These are phyloP conservation scores for Microctonus hyperodae DNA, from an alignment of 2,888 invertebrate genomes.

Conservation along the genomic window DNA sequence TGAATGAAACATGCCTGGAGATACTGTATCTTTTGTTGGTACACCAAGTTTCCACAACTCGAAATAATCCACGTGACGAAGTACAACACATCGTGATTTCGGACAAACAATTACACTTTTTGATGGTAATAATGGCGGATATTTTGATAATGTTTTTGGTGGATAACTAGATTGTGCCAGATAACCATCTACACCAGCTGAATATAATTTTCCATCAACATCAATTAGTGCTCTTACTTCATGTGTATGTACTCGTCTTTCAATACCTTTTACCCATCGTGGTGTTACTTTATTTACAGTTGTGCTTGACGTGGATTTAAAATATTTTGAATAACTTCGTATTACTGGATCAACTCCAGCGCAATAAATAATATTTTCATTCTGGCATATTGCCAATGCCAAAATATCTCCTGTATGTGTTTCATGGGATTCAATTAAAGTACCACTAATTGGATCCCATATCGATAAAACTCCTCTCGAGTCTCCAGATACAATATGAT, in stretches of 20 bases:
- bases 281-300: slow-evolving; percentile 60
- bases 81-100: slow-evolving; percentile 67
- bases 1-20: slow-evolving; percentile 41
- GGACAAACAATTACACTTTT: slow-evolving; percentile 68
- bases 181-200: slow-evolving; percentile 84
- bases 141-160: slow-evolving; percentile 72
- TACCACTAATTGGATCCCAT: slow-evolving; percentile 85
- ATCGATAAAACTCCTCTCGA: slow-evolving; percentile 84
- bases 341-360: slow-evolving; percentile 86
- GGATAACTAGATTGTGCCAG: slow-evolving; percentile 76
- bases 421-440: slow-evolving; percentile 79
- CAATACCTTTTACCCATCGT: slow-evolving; percentile 86
- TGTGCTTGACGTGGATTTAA: slow-evolving; percentile 62
- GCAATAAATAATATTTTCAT: slow-evolving; percentile 76
- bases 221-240: slow-evolving; percentile 81
- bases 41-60: slow-evolving; percentile 72
- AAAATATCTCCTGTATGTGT: slow-evolving; percentile 86
- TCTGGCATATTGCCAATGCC: slow-evolving; percentile 74
- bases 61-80: slow-evolving; percentile 68
- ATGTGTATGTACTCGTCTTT: slow-evolving; percentile 83
- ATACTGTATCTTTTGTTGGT: slow-evolving; percentile 49
- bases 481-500: slow-evolving; percentile 87
- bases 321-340: slow-evolving; percentile 75
- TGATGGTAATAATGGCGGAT: slow-evolving; percentile 75
- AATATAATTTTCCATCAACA: slow-evolving; percentile 73